Evolutionary conservation across 2,888 invertebrate genomes (phyloP).

Genomic region (Lomographa bimaculata): DNA sequence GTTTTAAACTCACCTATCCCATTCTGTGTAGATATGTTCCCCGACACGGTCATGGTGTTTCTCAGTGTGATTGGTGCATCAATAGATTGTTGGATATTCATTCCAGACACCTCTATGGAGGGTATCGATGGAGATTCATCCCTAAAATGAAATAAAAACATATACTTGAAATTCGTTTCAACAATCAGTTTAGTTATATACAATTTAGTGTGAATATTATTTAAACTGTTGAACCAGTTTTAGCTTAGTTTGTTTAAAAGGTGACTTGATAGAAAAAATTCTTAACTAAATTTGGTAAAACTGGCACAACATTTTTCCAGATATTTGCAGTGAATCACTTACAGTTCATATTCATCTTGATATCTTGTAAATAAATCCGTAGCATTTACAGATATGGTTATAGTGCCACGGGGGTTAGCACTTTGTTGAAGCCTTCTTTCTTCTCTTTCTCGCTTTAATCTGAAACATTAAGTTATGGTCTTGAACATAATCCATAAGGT

Average conservation of each 20-base stretch:
- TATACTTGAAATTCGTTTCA: constrained; percentile 12
- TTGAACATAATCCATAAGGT: too few relatives aligned
- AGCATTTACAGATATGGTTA: constrained; percentile 95
- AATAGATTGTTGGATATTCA: constrained; percentile 96
- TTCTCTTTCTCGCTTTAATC: constrained; percentile 91
- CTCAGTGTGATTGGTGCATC: constrained; percentile 95
- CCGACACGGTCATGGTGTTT: constrained; percentile 93
- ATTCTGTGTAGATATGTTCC: constrained; percentile 93
- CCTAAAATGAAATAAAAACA: constrained; percentile 43
- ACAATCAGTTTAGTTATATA: too few relatives aligned
- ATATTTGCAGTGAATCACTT: too few relatives aligned
- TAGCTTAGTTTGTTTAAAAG: too few relatives aligned
- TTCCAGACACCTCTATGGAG: constrained; percentile 94
- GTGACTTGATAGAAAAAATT: too few relatives aligned
- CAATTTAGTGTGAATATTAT: constrained; percentile 5
- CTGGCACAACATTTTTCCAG: too few relatives aligned
- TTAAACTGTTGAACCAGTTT: too few relatives aligned
- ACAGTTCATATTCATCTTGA: constrained; percentile 87
- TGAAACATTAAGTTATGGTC: too few relatives aligned
- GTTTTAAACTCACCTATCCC: constrained; percentile 89
- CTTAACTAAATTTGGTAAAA: too few relatives aligned
- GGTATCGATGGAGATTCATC: constrained; percentile 85
- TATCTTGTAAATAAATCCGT: constrained; percentile 96
- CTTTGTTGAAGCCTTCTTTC: constrained; percentile 94
- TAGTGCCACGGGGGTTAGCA: constrained; percentile 95